Evolutionary conservation across 1,140 invertebrate species (phyloP).

Genomic region (Sipha flava): DNA sequence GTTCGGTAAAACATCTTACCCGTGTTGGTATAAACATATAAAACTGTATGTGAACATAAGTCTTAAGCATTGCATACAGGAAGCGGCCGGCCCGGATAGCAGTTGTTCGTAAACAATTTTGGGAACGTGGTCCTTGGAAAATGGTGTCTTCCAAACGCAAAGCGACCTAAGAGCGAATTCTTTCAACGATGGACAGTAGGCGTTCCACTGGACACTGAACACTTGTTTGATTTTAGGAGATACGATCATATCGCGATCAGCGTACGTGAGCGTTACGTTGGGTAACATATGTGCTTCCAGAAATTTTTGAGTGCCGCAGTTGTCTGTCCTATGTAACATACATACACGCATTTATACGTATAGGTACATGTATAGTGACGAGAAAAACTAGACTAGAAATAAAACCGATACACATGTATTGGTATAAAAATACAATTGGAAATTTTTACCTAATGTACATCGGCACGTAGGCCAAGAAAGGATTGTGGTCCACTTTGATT

Average conservation of each 20-base stretch:
- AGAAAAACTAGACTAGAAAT: not conserved
- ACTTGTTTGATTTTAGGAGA: slow-evolving; percentile 21
- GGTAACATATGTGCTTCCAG: not conserved
- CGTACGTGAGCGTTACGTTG: not conserved
- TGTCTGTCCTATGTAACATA: not conserved
- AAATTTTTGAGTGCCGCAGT: not conserved
- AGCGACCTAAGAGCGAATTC: not conserved
- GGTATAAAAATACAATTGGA: not conserved
- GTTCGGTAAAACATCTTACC: not conserved
- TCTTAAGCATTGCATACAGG: slow-evolving; percentile 2
- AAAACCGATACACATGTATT: no score
- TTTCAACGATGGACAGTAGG: not conserved
- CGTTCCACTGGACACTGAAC: not conserved
- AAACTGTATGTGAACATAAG: slow-evolving; percentile 1
- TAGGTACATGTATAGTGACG: not conserved
- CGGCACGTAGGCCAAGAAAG: not conserved
- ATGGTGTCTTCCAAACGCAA: not conserved
- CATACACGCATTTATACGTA: not conserved
- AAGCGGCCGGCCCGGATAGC: not conserved
- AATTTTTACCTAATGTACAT: not conserved
- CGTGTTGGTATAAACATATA: not conserved
- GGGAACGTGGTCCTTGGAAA: not conserved
- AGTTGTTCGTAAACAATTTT: not conserved
- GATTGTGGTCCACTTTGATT: slow-evolving; percentile 6
- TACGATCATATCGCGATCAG: not conserved